These are phyloP conservation scores for Gallinago media DNA, from an alignment of 2,113 vertebrate genomes.

Conservation along the genomic window DNA sequence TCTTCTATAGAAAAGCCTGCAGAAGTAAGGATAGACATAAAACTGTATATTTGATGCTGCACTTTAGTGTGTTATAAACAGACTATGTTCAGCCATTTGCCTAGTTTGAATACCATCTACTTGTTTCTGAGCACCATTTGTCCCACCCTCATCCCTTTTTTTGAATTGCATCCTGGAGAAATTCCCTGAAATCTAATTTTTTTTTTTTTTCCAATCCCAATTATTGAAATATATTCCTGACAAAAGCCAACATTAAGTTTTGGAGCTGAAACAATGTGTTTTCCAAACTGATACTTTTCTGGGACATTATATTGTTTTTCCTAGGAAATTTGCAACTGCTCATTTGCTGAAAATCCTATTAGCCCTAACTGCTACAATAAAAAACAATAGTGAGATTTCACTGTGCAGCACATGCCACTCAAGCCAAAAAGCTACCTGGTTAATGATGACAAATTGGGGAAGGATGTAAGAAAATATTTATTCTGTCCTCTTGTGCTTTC, in stretches of 20 bases:
- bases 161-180: background rate
- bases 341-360: background rate
- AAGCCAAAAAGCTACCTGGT: background rate
- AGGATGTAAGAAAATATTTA: background rate
- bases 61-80: background rate
- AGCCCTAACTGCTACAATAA: background rate
- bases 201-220: background rate
- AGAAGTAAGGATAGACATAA: background rate
- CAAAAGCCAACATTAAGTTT: background rate
- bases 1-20: background rate
- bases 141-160: background rate
- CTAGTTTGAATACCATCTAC: background rate
- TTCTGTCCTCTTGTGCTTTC: background rate
- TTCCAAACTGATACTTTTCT: background rate
- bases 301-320: background rate
- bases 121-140: background rate
- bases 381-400: background rate
- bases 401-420: background rate
- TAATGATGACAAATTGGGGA: background rate
- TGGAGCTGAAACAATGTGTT: background rate
- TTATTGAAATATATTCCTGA: background rate
- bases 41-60: background rate
- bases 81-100: background rate
- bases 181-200: background rate
- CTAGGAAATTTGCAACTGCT: background rate